Conservation (phyloP, 2,113 vertebrate genomes). For the Eleginops maclovinus region DNA sequence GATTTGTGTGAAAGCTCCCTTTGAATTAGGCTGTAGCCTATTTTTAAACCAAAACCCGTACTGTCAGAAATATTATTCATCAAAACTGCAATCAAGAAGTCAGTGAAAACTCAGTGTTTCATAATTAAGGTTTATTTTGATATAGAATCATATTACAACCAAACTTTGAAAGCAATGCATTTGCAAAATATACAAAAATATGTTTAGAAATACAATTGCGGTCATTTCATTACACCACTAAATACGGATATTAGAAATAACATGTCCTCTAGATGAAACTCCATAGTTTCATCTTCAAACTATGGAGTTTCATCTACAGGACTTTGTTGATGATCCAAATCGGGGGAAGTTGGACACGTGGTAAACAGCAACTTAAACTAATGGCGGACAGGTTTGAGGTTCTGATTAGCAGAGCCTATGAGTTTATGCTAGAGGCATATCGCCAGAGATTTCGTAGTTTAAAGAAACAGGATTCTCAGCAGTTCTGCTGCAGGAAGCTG, state of each 20-base stretch:
- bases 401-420: no score
- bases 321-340: no score
- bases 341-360: no score
- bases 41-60: background rate
- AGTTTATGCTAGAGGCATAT: no score
- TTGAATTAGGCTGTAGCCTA: background rate
- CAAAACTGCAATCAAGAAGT: background rate
- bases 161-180: constrained; percentile 9
- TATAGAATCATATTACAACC: constrained; percentile 22
- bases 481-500: no score
- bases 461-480: no score
- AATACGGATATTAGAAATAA: constrained; percentile 9
- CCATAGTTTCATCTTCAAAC: no score
- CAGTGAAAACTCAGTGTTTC: background rate
- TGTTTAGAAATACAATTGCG: constrained; percentile 15
- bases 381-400: no score
- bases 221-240: constrained; percentile 8
- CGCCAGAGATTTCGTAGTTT: no score
- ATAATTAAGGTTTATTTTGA: constrained; percentile 48
- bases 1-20: background rate
- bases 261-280: no score
- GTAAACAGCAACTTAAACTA: no score
- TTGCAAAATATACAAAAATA: constrained; percentile 17
- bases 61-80: background rate
- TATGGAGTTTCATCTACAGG: no score